phyloP scores from a whole-genome alignment of 2,113 vertebrate species.

The Equus przewalskii region DNA sequence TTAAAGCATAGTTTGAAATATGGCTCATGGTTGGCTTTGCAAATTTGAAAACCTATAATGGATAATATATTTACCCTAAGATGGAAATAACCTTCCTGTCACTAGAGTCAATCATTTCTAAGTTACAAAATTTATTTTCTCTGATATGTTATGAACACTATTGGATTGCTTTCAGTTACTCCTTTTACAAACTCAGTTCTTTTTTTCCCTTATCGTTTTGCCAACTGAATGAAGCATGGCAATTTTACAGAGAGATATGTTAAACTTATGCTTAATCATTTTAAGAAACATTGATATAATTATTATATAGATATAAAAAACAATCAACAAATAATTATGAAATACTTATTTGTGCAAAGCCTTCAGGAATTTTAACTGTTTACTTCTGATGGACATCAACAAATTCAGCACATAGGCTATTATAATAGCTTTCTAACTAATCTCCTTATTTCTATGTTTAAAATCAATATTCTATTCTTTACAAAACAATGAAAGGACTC shows the following conservation, averaged over 20 bases:
- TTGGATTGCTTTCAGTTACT: conserved; percentile 20
- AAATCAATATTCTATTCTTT: background rate
- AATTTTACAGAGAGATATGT: background rate
- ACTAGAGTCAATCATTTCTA: conserved; percentile 50
- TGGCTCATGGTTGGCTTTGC: background rate
- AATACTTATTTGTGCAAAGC: background rate
- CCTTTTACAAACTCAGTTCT: background rate
- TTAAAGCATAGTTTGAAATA: conserved; percentile 53
- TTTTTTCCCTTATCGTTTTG: background rate
- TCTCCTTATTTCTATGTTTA: background rate
- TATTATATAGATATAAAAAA: background rate
- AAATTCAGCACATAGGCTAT: background rate
- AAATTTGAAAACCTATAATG: conserved; percentile 47
- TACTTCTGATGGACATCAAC: background rate
- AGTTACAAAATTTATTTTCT: conserved; percentile 35
- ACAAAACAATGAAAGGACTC: background rate
- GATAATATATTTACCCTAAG: conserved; percentile 18
- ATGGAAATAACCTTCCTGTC: conserved; percentile 46
- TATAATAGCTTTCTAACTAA: background rate
- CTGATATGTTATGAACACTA: background rate
- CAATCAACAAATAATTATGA: background rate
- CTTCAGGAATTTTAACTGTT: background rate
- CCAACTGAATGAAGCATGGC: background rate
- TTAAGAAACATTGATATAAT: conserved; percentile 23
- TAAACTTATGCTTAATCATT: background rate